Conservation (phyloP, 2,888 invertebrate species). For the Tineola bisselliella region DNA sequence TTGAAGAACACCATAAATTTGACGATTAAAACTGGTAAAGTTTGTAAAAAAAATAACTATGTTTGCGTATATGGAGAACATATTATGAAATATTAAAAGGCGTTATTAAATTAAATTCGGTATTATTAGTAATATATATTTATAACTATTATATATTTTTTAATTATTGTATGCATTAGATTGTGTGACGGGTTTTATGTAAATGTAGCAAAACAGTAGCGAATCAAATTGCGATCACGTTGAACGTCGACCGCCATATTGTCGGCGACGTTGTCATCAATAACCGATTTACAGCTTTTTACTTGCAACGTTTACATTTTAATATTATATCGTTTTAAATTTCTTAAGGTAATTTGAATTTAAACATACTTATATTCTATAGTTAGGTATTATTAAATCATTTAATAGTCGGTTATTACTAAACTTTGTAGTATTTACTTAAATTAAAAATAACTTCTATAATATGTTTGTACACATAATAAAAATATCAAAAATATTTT, state of each 20-base stretch:
- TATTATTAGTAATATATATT: too few species aligned
- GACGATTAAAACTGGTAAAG: slow-evolving; percentile 10
- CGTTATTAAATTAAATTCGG: too few species aligned
- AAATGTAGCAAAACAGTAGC: slow-evolving; percentile 13
- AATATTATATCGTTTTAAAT: neutral
- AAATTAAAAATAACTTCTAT: too few species aligned
- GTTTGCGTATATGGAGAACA: too few species aligned
- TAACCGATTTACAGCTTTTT: slow-evolving; percentile 15
- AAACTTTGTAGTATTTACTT: too few species aligned
- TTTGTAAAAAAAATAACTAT: slow-evolving; percentile 5
- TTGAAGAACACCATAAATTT: slow-evolving; percentile 12
- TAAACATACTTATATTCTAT: neutral
- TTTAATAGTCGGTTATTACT: too few species aligned
- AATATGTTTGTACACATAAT: too few species aligned
- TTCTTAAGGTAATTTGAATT: neutral
- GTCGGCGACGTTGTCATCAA: slow-evolving; percentile 10
- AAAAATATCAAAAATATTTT: too few species aligned
- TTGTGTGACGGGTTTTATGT: neutral
- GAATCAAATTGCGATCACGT: slow-evolving; percentile 14
- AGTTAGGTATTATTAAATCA: too few species aligned
- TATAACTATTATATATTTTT: too few species aligned
- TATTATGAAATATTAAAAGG: too few species aligned
- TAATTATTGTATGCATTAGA: neutral
- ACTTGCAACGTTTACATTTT: slow-evolving; percentile 1
- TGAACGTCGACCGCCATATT: slow-evolving; percentile 11